phyloP scores from a whole-genome alignment of 2,888 invertebrate genomes.

The Lydus trimaculatus region DNA sequence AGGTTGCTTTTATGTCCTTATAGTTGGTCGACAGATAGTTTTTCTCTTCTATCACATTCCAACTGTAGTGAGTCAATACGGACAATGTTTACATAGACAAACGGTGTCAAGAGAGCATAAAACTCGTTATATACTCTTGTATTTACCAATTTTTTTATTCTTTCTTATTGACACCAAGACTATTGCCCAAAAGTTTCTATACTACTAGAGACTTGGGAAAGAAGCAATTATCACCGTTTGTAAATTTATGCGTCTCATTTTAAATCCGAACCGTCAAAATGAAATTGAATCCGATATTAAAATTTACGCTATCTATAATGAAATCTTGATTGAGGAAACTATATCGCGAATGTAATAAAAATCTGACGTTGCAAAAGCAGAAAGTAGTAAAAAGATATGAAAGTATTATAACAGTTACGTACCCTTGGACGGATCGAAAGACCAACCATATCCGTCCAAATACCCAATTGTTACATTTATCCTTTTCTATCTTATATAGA shows the following conservation, averaged over 20 bases:
- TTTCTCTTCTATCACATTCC: neutral
- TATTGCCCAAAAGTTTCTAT: neutral
- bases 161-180: neutral
- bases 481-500: neutral
- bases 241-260: slow-evolving; percentile 50
- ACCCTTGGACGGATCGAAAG: slow-evolving; percentile 11
- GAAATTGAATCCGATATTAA: slow-evolving; percentile 61
- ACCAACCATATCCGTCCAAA: neutral
- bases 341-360: slow-evolving; percentile 58
- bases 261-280: slow-evolving; percentile 51
- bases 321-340: slow-evolving; percentile 61
- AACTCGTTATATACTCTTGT: neutral
- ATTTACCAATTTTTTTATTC: neutral
- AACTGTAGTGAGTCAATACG: neutral
- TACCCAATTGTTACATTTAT: neutral
- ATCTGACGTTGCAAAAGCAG: slow-evolving; percentile 55
- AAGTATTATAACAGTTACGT: slow-evolving; percentile 36
- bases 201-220: slow-evolving; percentile 13
- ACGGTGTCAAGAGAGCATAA: neutral
- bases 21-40: neutral
- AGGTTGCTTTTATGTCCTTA: neutral
- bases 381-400: slow-evolving; percentile 31
- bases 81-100: neutral
- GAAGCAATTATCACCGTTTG: slow-evolving; percentile 44
- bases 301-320: slow-evolving; percentile 61